A percentile compares a stretch with the other conserved stretches of the same genome.
Conservation (phyloP, 2,797 vertebrate species). For the Antennarius maculatus region DNA sequence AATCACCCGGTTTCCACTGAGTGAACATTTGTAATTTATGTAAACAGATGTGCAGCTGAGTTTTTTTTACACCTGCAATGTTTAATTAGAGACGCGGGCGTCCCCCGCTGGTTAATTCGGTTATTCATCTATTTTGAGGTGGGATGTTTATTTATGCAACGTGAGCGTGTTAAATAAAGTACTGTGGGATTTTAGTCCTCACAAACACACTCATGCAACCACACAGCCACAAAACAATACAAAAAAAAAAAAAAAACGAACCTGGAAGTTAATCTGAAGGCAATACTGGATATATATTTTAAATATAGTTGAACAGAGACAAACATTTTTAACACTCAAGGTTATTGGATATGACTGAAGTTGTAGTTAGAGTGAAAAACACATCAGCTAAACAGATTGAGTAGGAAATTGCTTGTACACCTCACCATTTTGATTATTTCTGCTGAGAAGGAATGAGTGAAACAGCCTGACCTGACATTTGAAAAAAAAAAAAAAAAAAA, state of each 20-base stretch:
- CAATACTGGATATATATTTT: background rate
- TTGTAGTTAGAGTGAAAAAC: background rate
- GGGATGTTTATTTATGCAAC: slow-evolving; percentile 48
- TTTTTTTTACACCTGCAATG: slow-evolving; percentile 61
- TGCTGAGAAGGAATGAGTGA: background rate
- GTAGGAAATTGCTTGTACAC: background rate
- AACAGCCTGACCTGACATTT: background rate
- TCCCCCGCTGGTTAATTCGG: slow-evolving; percentile 53
- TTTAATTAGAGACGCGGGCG: slow-evolving; percentile 68
- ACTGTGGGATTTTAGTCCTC: slow-evolving; percentile 38
- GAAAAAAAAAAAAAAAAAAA: background rate
- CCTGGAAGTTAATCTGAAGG: background rate
- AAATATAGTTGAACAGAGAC: background rate
- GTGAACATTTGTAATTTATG: slow-evolving; percentile 70
- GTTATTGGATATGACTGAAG: background rate
- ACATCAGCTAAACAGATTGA: background rate
- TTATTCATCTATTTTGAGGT: slow-evolving; percentile 51
- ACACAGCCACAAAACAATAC: too few relatives aligned
- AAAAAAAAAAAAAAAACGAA: too few relatives aligned
- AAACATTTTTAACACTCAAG: too few relatives aligned
- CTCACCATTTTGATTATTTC: background rate
- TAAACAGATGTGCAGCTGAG: slow-evolving; percentile 70
- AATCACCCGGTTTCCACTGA: slow-evolving; percentile 59
- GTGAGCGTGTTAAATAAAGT: slow-evolving; percentile 37
- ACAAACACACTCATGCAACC: slow-evolving; percentile 4